These are phyloP conservation scores for Lasiurus cinereus DNA, from an alignment of 2,113 vertebrate genomes.

Conservation along the genomic window DNA sequence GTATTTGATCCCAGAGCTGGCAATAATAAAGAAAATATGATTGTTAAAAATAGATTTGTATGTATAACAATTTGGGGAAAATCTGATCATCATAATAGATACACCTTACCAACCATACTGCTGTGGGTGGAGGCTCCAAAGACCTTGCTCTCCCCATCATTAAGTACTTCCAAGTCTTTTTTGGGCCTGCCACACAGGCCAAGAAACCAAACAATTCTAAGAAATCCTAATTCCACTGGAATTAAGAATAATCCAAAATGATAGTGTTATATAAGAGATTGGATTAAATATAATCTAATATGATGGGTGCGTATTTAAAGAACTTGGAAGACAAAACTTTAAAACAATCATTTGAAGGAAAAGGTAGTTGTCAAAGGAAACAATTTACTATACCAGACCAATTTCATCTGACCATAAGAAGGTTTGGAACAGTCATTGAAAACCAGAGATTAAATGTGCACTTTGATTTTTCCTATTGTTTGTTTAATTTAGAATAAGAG, in stretches of 20 bases:
- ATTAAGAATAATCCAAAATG: constrained; percentile 85
- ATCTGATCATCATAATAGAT: constrained; percentile 79
- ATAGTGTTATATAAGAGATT: constrained; percentile 89
- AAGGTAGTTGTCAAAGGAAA: constrained; percentile 86
- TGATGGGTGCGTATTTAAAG: constrained; percentile 88
- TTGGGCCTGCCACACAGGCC: constrained; percentile 71
- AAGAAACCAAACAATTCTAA: constrained; percentile 87
- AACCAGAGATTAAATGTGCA: constrained; percentile 83
- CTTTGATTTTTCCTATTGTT: constrained; percentile 74
- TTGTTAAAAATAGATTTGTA: constrained; percentile 75
- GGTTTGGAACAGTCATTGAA: constrained; percentile 77
- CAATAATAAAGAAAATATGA: constrained; percentile 74
- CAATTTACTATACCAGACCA: constrained; percentile 84
- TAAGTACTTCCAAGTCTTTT: constrained; percentile 80
- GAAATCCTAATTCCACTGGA: constrained; percentile 88
- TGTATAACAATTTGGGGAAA: constrained; percentile 77
- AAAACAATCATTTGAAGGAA: constrained; percentile 84
- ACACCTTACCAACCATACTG: constrained; percentile 72
- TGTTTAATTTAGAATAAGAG: constrained; percentile 78
- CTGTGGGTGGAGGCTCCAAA: constrained; percentile 69
- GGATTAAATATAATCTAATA: constrained; percentile 89
- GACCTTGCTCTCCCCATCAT: constrained; percentile 79
- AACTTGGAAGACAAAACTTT: constrained; percentile 86
- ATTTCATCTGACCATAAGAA: constrained; percentile 81
- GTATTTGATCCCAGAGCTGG: constrained; percentile 76